Conservation (phyloP, 2,113 vertebrate genomes). For the Progne subis region DNA sequence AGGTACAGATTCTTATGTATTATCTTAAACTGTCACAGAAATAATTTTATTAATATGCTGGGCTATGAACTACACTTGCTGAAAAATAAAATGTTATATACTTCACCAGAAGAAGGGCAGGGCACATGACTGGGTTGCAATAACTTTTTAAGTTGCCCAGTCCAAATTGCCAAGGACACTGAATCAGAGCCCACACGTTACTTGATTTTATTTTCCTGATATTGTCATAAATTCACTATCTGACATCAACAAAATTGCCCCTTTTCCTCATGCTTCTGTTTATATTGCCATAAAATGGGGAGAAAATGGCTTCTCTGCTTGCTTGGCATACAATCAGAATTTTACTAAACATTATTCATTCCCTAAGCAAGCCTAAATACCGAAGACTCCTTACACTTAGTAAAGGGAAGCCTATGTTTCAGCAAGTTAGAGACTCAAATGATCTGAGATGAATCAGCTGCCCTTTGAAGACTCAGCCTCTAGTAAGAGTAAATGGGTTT, state of each 20-base stretch:
- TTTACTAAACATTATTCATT: not conserved
- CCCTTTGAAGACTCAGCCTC: slow-evolving; percentile 33
- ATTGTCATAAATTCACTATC: not conserved
- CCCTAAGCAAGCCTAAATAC: not conserved
- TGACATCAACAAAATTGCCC: not conserved
- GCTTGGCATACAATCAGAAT: not conserved
- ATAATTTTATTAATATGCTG: not conserved
- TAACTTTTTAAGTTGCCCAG: not conserved
- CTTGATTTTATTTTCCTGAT: not conserved
- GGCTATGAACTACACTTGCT: not conserved
- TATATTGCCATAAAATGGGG: not conserved
- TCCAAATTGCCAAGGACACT: not conserved
- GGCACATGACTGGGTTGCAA: not conserved
- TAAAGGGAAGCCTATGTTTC: not conserved
- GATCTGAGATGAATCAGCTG: not conserved
- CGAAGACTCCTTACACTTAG: not conserved
- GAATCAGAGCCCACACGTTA: not conserved
- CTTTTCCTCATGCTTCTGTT: not conserved
- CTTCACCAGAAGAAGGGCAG: not conserved
- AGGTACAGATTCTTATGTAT: not conserved
- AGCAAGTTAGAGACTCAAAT: not conserved
- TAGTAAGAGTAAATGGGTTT: slow-evolving; percentile 38
- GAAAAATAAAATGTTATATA: not conserved
- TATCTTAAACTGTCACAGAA: not conserved
- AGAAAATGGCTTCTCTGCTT: not conserved